phyloP scores from a whole-genome alignment of 1,140 invertebrate genomes.

The Hylyphantes graminicola region DNA sequence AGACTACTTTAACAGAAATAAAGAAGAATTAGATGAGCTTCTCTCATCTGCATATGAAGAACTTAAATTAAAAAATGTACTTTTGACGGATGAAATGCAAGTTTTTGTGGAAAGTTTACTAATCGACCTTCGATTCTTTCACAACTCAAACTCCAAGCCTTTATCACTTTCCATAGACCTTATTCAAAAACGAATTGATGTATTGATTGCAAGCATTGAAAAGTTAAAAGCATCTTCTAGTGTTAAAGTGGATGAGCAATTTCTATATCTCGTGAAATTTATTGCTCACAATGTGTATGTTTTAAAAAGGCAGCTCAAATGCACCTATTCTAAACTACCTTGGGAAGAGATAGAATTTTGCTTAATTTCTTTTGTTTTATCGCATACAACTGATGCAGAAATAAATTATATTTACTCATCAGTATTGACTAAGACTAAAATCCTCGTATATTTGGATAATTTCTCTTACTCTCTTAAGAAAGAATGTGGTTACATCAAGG shows the following conservation, averaged over 20 bases:
- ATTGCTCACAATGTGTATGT: slow-evolving; percentile 4
- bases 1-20: slow-evolving; percentile 1
- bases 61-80: slow-evolving; percentile 33
- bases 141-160: neutral
- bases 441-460: neutral
- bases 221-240: neutral
- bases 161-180: neutral
- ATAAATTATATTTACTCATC: neutral
- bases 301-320: neutral
- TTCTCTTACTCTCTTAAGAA: neutral
- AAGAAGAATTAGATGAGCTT: slow-evolving; percentile 14
- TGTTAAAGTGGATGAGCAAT: neutral
- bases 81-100: slow-evolving; percentile 1
- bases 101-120: neutral
- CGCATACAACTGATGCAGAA: neutral
- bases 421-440: neutral
- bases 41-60: slow-evolving; percentile 20
- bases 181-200: neutral
- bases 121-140: slow-evolving; percentile 21
- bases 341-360: slow-evolving; percentile 49
- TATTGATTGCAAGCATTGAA: neutral
- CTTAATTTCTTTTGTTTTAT: neutral
- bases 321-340: slow-evolving; percentile 16
- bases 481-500: neutral
- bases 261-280: neutral